These are phyloP conservation scores for Schizopygopsis malacanthus DNA, from an alignment of 2,797 vertebrate genomes.

Conservation along the genomic window DNA sequence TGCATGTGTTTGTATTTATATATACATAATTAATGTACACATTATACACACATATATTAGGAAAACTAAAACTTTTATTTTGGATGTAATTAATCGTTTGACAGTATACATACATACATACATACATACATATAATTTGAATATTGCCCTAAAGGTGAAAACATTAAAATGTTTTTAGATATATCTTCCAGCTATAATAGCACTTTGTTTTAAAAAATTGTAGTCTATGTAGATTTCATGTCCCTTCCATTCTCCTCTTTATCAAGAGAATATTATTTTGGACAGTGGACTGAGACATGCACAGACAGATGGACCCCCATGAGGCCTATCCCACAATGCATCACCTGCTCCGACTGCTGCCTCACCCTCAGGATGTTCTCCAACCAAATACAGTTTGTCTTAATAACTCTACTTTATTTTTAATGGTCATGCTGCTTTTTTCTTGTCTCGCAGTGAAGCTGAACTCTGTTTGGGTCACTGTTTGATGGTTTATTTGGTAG, in stretches of 20 bases:
- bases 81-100: too few relatives aligned
- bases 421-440: background rate
- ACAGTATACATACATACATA: too few relatives aligned
- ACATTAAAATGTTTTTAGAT: background rate
- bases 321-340: slow-evolving; percentile 53
- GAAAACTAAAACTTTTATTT: too few relatives aligned
- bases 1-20: too few relatives aligned
- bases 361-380: slow-evolving; percentile 34
- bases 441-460: background rate
- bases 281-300: slow-evolving; percentile 33
- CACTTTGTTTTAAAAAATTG: background rate
- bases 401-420: slow-evolving; percentile 9
- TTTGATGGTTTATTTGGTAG: slow-evolving; percentile 25
- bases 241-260: background rate
- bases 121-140: background rate
- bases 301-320: slow-evolving; percentile 51
- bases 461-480: slow-evolving; percentile 27
- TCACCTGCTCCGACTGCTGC: slow-evolving; percentile 46
- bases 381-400: slow-evolving; percentile 34
- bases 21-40: too few relatives aligned
- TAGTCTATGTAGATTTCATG: background rate
- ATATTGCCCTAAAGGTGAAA: background rate
- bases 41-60: too few relatives aligned
- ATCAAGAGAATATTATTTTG: slow-evolving; percentile 35
- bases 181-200: background rate